Percentiles rank a stretch among this genome's conserved stretches.
These are phyloP conservation scores for Brachypodius melanocephalos DNA, from an alignment of 2,113 vertebrate genomes.

Conservation along the genomic window DNA sequence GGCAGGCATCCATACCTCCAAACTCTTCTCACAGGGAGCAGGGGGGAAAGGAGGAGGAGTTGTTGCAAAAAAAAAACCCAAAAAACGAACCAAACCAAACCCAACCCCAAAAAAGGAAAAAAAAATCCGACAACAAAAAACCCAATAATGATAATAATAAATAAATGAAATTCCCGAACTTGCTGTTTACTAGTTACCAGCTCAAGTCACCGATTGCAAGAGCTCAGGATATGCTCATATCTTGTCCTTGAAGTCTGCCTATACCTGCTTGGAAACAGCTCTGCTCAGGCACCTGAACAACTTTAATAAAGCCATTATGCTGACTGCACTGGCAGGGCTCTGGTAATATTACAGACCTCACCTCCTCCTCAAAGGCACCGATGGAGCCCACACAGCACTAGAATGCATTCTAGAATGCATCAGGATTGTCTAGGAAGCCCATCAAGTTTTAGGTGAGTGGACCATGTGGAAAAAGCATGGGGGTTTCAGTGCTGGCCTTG, in stretches of 20 bases:
- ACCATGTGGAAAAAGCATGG: not conserved
- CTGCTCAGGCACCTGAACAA: not conserved
- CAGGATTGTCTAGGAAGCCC: not conserved
- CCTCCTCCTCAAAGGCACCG: not conserved
- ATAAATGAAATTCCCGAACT: not conserved
- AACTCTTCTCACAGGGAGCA: not conserved
- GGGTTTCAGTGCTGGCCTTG: not conserved
- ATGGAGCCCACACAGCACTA: not conserved
- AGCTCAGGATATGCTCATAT: not conserved
- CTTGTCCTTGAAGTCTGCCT: not conserved
- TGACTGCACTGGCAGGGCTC: constrained; percentile 7
- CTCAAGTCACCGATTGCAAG: not conserved
- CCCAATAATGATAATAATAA: not conserved
- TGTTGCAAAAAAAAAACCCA: not conserved
- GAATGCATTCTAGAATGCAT: not conserved
- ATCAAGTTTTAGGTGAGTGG: not conserved
- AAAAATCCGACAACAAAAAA: not conserved
- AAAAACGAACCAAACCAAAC: not conserved
- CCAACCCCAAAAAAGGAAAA: too few relatives aligned
- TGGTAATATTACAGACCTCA: not conserved
- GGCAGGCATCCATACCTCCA: not conserved
- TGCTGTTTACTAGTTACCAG: not conserved
- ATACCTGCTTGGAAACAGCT: not conserved
- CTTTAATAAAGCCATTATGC: constrained; percentile 9
- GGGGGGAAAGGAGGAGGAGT: not conserved